phyloP scores from a whole-genome alignment of 2,113 vertebrate species.

The Euleptes europaea region DNA sequence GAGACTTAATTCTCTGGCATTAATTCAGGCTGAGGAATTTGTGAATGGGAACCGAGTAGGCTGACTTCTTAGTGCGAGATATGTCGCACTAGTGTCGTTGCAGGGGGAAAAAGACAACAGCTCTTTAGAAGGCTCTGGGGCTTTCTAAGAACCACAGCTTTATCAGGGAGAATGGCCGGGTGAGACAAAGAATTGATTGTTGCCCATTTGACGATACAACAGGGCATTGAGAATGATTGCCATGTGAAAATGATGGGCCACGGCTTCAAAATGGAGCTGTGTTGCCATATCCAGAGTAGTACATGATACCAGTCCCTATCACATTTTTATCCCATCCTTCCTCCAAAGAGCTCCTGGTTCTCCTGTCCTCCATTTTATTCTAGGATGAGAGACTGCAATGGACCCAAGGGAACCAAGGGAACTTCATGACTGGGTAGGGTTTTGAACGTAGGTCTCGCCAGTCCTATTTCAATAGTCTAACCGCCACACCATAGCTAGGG shows the following conservation, averaged over 20 bases:
- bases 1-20: constrained; percentile 74
- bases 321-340: too few species aligned
- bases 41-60: constrained; percentile 82
- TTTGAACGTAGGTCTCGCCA: too few species aligned
- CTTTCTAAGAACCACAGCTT: constrained; percentile 76
- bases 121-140: constrained; percentile 74
- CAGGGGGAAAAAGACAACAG: constrained; percentile 82
- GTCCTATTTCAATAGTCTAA: too few species aligned
- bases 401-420: too few species aligned
- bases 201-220: constrained; percentile 68
- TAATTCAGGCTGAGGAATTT: constrained; percentile 75
- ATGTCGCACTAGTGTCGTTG: constrained; percentile 74
- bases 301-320: background rate
- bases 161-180: constrained; percentile 70
- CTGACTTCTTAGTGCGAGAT: constrained; percentile 77
- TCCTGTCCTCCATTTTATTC: too few species aligned
- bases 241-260: constrained; percentile 77
- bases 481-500: too few species aligned
- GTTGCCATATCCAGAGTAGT: constrained; percentile 1
- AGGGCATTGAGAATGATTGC: constrained; percentile 66
- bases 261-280: constrained; percentile 66
- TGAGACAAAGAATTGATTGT: constrained; percentile 87
- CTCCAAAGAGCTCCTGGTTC: too few species aligned
- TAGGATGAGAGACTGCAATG: too few species aligned
- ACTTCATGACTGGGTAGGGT: too few species aligned